Evolutionary conservation across 2,113 vertebrate genomes (phyloP).

Genomic region (Fukomys damarensis): DNA sequence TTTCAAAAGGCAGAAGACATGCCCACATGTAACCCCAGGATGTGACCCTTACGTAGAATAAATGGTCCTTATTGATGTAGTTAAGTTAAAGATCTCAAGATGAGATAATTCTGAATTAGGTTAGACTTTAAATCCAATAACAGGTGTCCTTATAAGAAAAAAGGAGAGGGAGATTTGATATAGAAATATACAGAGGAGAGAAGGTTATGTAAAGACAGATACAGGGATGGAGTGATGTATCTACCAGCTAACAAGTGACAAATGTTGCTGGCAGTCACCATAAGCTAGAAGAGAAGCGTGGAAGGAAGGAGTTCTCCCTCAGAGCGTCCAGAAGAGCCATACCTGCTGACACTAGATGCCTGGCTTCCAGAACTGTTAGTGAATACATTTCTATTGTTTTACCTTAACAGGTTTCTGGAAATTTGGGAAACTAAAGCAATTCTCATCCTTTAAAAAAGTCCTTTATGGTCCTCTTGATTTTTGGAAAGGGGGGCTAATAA

Average conservation of each 20-base stretch:
- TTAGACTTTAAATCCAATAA: not conserved
- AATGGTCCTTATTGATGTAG: not conserved
- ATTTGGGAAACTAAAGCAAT: slow-evolving; percentile 10
- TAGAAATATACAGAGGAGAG: not conserved
- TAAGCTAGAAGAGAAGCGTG: not conserved
- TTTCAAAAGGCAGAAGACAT: not conserved
- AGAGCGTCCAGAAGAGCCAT: not conserved
- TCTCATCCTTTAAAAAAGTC: not conserved
- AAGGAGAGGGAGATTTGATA: not conserved
- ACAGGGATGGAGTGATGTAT: not conserved
- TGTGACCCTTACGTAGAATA: not conserved
- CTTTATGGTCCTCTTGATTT: not conserved
- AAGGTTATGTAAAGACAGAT: not conserved
- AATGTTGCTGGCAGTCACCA: not conserved
- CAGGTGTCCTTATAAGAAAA: not conserved
- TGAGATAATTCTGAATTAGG: not conserved
- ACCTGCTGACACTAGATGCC: not conserved
- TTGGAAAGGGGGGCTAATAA: not conserved
- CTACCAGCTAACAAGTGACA: not conserved
- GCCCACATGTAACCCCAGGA: not conserved
- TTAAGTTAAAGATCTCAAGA: not conserved
- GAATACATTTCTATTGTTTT: not conserved
- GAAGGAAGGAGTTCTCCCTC: not conserved
- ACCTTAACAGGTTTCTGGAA: not conserved
- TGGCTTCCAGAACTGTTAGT: not conserved